Base-by-base conservation (phyloP, 1,140 invertebrate species). In the Vanessa atalanta region DNA sequence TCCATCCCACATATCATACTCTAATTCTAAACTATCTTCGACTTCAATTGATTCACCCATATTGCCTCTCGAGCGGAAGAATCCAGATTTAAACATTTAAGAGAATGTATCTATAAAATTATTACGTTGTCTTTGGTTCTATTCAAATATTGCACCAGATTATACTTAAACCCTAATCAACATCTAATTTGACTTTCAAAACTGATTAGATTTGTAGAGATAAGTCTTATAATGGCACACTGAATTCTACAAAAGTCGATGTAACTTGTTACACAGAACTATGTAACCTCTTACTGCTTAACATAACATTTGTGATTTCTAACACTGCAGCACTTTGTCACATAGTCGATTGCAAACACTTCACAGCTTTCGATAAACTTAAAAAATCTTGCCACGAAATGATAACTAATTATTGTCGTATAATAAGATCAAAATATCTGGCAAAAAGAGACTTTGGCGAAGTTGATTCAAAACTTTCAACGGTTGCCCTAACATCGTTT, bases 1-100 rank as follows among this genome's bases (percentile, higher is more conserved):
- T 60, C 96, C 96, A 85, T 97, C 96, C 96, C 96, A 97, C 94
- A 97, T 95, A 86, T 97, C 96, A 89, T 96, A 96, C 87, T 97
- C 96, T 83, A 97, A 93, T 75, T 95, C 95, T 72, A 94, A 92
- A 79, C 93, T 94, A 81, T 95, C 93, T 79, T 93, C 92, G 8
- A 92, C 87, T 47, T 93, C 92, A 70, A 88, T 82, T 4, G 85
- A 83, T 72, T 93, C 90, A 81, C 84, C 85, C 88, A 92, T 90
- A 69, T 85, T 78, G 79, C 82, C 84, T 76, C 82, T 84, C 43
- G 90, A 90, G 72, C 89, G 88, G 76, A 91, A 93, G 65, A 93
- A 65, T 37, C 88, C 85, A 77, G 90, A 89, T 82, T 91, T 92
- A 85, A 93, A 93, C 91, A 93, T 93, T 87, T 86, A 88, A 43